Percentiles rank a stretch among this genome's conserved stretches.
These are phyloP conservation scores for Sinhomidia bicolor DNA, from an alignment of 2,888 invertebrate species.

Conservation along the genomic window DNA sequence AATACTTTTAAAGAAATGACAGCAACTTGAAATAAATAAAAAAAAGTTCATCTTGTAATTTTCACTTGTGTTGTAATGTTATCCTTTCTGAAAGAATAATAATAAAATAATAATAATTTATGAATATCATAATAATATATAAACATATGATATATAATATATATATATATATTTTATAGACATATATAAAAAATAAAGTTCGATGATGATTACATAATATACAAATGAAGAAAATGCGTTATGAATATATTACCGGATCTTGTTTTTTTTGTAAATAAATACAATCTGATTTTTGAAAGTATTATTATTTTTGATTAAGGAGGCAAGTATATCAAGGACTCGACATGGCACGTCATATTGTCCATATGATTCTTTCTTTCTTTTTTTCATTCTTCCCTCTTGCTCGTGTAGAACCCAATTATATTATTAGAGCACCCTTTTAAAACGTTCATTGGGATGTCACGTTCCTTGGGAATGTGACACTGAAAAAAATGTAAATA, in stretches of 20 bases:
- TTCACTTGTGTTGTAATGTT: conserved; percentile 14
- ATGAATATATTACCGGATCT: background rate
- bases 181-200: background rate
- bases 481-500: no score
- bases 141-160: background rate
- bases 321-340: background rate
- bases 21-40: background rate
- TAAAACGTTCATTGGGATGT: no score
- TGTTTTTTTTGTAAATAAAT: conserved; percentile 36
- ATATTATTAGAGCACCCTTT: no score
- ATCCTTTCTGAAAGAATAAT: background rate
- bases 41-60: conserved; percentile 21
- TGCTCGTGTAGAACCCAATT: no score
- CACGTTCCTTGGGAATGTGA: no score
- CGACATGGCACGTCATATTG: no score
- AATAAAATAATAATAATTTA: background rate
- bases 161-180: background rate
- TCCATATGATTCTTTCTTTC: no score
- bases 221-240: background rate
- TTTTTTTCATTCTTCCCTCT: no score
- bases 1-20: background rate
- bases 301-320: background rate
- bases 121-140: background rate
- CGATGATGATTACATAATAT: background rate
- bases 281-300: conserved; percentile 2